A percentile compares a stretch with the other conserved stretches of the same genome.
Evolutionary conservation across 2,113 vertebrate species (phyloP).

Genomic region (Grallaria varia): DNA sequence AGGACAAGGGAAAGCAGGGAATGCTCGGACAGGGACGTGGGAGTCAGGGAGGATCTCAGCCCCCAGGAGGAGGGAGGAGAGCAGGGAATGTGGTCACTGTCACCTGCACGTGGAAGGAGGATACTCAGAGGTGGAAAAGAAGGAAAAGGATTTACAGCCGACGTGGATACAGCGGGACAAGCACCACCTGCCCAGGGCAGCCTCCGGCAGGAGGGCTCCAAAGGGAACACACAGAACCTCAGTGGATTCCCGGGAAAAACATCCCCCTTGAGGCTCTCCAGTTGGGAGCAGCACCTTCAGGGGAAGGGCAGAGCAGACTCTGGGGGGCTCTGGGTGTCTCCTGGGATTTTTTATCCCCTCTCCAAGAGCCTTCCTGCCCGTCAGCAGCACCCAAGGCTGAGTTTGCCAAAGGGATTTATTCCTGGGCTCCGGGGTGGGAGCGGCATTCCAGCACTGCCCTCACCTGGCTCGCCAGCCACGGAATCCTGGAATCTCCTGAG

Average conservation of each 20-base stretch:
- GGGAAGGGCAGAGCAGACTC: neutral
- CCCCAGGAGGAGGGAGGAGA: neutral
- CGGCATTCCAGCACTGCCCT: neutral
- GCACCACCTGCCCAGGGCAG: neutral
- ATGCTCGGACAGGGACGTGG: neutral
- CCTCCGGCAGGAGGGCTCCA: neutral
- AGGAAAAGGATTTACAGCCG: neutral
- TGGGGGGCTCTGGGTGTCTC: fast-evolving
- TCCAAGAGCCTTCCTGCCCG: neutral
- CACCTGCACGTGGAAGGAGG: neutral
- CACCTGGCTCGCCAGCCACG: neutral
- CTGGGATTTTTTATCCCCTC: neutral
- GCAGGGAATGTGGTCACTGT: neutral
- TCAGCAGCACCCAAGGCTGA: neutral
- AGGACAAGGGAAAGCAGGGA: neutral
- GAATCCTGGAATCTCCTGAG: neutral
- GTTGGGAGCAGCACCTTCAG: neutral
- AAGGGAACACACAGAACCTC: neutral
- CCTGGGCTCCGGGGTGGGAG: neutral
- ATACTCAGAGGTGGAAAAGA: neutral
- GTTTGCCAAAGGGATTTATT: neutral
- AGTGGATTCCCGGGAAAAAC: neutral
- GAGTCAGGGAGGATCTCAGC: neutral
- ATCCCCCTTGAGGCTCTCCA: neutral
- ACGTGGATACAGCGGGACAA: neutral